Percentiles rank a stretch among this genome's conserved stretches.
Conservation (phyloP, 2,797 vertebrate species). For the Cossypha niveicapilla region DNA sequence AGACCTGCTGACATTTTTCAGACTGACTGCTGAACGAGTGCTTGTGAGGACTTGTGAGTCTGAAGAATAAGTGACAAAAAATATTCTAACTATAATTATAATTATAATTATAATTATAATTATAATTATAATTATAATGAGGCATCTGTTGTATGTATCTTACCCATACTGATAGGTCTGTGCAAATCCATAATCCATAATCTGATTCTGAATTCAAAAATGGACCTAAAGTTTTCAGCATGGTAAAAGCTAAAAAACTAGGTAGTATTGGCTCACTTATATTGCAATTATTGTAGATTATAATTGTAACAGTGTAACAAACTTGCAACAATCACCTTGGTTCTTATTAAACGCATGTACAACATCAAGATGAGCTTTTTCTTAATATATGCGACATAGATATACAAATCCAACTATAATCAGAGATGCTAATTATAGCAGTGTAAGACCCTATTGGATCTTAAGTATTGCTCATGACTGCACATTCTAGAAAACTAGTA, state of each 20-base stretch:
- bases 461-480: not conserved
- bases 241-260: not conserved
- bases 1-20: not conserved
- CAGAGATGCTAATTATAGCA: not conserved
- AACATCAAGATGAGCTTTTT: not conserved
- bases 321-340: not conserved
- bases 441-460: not conserved
- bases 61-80: not conserved
- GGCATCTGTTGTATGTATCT: not conserved
- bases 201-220: not conserved
- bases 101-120: no score
- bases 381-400: not conserved
- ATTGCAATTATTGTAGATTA: not conserved
- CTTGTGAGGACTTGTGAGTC: not conserved
- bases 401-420: not conserved
- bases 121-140: not conserved
- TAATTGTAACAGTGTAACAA: not conserved
- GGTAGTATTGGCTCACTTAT: not conserved
- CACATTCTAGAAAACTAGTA: not conserved
- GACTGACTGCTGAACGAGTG: not conserved
- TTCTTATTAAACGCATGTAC: not conserved
- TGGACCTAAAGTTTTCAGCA: not conserved
- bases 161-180: not conserved
- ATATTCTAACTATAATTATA: not conserved
- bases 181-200: not conserved